phyloP scores from a whole-genome alignment of 2,113 vertebrate species.

The Bolborhynchus lineola region DNA sequence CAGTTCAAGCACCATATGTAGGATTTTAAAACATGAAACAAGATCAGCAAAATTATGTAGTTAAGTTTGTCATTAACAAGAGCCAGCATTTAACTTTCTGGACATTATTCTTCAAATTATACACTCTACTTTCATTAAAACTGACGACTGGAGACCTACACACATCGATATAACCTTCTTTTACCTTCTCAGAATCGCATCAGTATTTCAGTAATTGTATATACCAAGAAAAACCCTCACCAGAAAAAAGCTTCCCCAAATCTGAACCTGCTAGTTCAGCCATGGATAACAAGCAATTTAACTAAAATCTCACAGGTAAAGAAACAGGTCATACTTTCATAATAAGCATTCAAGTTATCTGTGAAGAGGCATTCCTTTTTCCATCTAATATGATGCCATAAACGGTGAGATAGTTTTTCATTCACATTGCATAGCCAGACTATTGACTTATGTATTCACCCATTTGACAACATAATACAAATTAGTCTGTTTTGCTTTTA shows the following conservation, averaged over 20 bases:
- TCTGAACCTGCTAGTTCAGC: background rate
- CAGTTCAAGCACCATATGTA: background rate
- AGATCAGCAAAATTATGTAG: background rate
- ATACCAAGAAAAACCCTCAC: background rate
- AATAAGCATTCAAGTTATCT: background rate
- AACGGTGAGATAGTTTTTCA: background rate
- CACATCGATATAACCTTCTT: background rate
- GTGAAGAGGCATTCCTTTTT: background rate
- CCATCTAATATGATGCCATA: background rate
- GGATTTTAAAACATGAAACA: background rate
- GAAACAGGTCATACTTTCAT: background rate
- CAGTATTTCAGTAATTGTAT: background rate
- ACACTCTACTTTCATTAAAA: background rate
- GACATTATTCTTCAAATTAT: background rate
- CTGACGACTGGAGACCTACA: background rate
- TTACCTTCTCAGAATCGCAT: background rate
- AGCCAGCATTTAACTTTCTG: background rate
- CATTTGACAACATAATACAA: background rate
- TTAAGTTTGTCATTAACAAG: background rate
- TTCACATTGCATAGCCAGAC: background rate
- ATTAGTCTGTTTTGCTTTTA: background rate
- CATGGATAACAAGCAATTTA: rapidly evolving
- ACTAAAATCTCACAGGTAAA: background rate
- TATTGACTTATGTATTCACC: no score
- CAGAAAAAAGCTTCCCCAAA: background rate